Base-by-base conservation (phyloP, 2,888 invertebrate species). In the Tiliacea aurago region DNA sequence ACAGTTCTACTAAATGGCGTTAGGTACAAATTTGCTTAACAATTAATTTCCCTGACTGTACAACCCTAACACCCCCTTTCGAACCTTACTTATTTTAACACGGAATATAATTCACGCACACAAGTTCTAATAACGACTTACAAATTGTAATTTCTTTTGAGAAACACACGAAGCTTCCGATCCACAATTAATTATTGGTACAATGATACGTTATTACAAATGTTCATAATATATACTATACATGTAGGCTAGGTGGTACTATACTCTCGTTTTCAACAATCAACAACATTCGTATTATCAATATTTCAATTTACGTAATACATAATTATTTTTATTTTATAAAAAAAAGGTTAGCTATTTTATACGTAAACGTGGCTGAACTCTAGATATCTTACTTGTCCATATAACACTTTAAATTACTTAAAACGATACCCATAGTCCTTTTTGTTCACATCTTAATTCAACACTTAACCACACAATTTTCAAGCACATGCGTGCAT, bases 131-230 rank as follows among this genome's bases (percentile, higher is more conserved):
- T 58, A 71, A 79, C 15, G 33, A 23, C 15, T 53, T 37, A n/a
- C 43, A 70, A 58, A 63, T 64, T 59, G 33, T 33, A 23, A 28
- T 59, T 59, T 64, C 18, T 47, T 58, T 53, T 51, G 15, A 53
- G 45, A 61, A 41, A 45, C 45, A 37, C 11, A 18, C 10, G 7
- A 1, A 53, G 18, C 33, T 76, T 47, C 13, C 43, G 20, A 13
- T 49, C 18, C 20, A 20, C 41, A 64, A 45, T 23, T n/a, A n/a
- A n/a, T 23, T 13, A 53, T 13, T 53, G 6, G 53, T 11, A 10
- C n/a, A n/a, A n/a, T n/a, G n/a, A n/a, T 15, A 51, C 23, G 13
- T 49, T n/a, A 58, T 37, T 67, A 74, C 10, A 77, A 53, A 77
- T 45, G 7, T 47, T 15, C 37, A 18, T 56, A 45, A 45, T 55